A percentile compares a stretch with the other conserved stretches of the same genome.
phyloP scores from a whole-genome alignment of 2,888 invertebrate genomes.

The Trisateles emortualis region DNA sequence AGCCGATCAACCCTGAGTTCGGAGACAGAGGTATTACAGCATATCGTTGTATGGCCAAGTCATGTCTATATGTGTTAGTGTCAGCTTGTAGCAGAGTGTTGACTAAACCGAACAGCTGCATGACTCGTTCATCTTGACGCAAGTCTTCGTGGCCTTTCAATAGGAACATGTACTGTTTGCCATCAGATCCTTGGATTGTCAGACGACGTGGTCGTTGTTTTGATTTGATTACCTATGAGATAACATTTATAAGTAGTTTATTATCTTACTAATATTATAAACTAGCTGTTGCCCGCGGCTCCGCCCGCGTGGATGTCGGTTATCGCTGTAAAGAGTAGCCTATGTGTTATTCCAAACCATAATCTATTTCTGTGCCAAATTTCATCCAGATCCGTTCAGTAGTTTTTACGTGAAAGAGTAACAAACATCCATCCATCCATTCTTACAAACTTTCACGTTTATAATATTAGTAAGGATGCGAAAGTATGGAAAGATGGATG shows the following conservation, averaged over 20 bases:
- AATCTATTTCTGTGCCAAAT: no score
- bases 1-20: slow-evolving; percentile 98
- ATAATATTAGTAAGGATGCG: no score
- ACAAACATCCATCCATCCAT: no score
- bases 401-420: no score
- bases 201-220: slow-evolving; percentile 99
- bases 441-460: no score
- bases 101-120: slow-evolving; percentile 98
- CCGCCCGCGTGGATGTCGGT: no score
- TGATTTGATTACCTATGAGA: slow-evolving; percentile 95
- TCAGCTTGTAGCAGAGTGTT: slow-evolving; percentile 98
- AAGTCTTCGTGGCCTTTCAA: slow-evolving; percentile 99
- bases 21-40: slow-evolving; percentile 99
- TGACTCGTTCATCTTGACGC: slow-evolving; percentile 99
- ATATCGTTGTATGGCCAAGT: slow-evolving; percentile 94
- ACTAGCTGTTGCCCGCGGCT: no score
- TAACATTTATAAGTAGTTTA: not conserved
- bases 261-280: no score
- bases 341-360: no score
- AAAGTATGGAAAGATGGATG: no score
- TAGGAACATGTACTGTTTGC: slow-evolving; percentile 99
- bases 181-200: slow-evolving; percentile 97
- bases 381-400: no score
- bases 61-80: slow-evolving; percentile 97
- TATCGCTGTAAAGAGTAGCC: no score